Base-by-base conservation (phyloP, 1,140 invertebrate species). In the Ceratina australensis region DNA sequence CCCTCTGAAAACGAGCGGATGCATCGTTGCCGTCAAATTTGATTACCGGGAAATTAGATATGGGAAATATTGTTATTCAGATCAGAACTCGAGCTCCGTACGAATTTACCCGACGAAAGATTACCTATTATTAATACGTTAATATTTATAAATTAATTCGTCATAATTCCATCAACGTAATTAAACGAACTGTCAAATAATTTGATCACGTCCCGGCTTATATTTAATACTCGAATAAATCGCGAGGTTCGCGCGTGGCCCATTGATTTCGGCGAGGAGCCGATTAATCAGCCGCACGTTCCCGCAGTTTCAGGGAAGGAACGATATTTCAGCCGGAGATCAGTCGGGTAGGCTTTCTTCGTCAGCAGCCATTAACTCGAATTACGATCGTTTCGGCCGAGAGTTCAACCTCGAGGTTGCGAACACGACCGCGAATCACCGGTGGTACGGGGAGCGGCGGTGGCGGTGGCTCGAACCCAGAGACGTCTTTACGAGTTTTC, bases 291-390 rank as follows among this genome's bases (percentile, higher is more conserved):
- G 66, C 26, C n/a, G 22, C 61, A 49, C 28, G 10, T 56, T 26
- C 50, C 18, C 5, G 15, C 26, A 42, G 33, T 42, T 15, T 26
- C n/a, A 24, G 12, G 13, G 22, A n/a, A 22, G 22, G 42, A 57
- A n/a, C 79, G 57, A 79, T 85, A 81, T 85, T 85, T 85, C 75
- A 85, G 77, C 33, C 67, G 57, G 54, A 84, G 83, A 85, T 85
- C 83, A 84, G 66, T 67, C 66, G 57, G 50, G 56, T 24, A 50
- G 64, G 28, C 72, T 85, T 84, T 85, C 83, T 85, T 81, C 82
- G 67, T 76, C 76, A 68, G 72, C 72, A 83, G 68, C 83, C 79
- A 85, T 85, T 85, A 85, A 85, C 83, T 85, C 83, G 82, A 84
- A 85, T 85, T 84, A 85, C 82, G 82, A 83, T 77, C 72, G 82